Evolutionary conservation across 2,888 invertebrate genomes (phyloP), one percentile per base, ranked within the genome.

Genomic region (Altica lythri): DNA sequence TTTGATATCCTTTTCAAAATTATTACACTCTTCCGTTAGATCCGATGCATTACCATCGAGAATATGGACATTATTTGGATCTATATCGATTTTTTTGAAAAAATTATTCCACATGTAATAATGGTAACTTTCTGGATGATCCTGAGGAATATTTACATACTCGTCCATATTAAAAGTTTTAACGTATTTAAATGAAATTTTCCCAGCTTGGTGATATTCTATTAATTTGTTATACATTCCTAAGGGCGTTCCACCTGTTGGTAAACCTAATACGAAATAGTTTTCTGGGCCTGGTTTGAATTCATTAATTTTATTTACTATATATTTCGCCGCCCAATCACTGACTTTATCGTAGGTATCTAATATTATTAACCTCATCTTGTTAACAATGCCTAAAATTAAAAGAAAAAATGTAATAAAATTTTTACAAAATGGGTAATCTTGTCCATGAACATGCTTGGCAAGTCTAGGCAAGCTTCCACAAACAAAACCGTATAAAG

Each of bases 161-260:
- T 97, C 96, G 72, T 97, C 96, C 96, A 96, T 96, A 75, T 96
- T 97, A 76, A 97, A 97, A 0, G 96, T 95, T 72, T 90, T 92
- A 6, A 97, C 95, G 80, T 92, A 88, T 73, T 91, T 87, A 75
- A 97, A 97, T 2, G 94, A 94, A 53, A 97, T 75, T 72, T 86
- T 84, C 44, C 93, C 94, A 66, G 83, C 83, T 68, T 88, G 86
- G 76, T 92, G 78, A 76, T 86, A 92, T 73, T 95, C 86, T 62
- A 95, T 92, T 51, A 96, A 81, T 65, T 89, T 87, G 72, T 85
- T 85, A 79, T 96, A 97, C 87, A 94, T 95, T 67, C 90, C 92
- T 52, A 95, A 79, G 18, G 96, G 95, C 9, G 96, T 97, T 62
- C 94, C 88, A 38, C 59, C 56, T 5, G 25, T 16, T 8, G 98